Conservation (phyloP, 2,888 invertebrate genomes). For the Cylindroiulus punctatus region DNA sequence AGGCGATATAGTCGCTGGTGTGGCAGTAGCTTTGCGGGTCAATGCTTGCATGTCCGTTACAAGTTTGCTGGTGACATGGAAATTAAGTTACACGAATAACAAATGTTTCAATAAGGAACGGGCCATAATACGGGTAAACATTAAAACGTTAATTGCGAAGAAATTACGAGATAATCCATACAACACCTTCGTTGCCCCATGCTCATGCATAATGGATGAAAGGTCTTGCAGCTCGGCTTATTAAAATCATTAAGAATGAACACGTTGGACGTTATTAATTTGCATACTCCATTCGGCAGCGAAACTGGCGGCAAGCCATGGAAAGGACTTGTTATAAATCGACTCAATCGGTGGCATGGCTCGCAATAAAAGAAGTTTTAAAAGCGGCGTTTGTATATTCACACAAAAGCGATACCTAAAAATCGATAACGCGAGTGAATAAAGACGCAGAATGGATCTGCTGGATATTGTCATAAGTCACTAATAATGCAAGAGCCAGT, state of each 20-base stretch:
- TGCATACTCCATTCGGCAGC: neutral
- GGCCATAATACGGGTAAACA: conserved; percentile 4
- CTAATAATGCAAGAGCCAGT: conserved; percentile 31
- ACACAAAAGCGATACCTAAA: neutral
- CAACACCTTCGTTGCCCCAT: conserved; percentile 28
- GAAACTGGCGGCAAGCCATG: neutral
- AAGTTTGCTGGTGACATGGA: neutral
- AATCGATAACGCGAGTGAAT: conserved; percentile 37
- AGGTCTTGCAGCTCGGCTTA: conserved; percentile 22
- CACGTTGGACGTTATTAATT: conserved; percentile 13
- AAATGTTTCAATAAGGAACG: neutral
- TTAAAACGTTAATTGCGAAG: conserved; percentile 30
- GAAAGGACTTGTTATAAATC: neutral
- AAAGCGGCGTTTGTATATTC: neutral
- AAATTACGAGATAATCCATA: conserved; percentile 39
- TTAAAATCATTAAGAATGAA: conserved; percentile 8
- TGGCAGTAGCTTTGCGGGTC: neutral
- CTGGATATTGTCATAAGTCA: conserved; percentile 18
- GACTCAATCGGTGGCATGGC: neutral
- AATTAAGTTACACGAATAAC: conserved; percentile 16
- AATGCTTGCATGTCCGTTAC: neutral
- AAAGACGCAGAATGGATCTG: neutral
- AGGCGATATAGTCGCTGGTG: neutral
- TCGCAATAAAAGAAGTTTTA: neutral
- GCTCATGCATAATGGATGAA: conserved; percentile 43